Conservation (phyloP, 2,888 invertebrate species). For the Hypomecis atomaria region DNA sequence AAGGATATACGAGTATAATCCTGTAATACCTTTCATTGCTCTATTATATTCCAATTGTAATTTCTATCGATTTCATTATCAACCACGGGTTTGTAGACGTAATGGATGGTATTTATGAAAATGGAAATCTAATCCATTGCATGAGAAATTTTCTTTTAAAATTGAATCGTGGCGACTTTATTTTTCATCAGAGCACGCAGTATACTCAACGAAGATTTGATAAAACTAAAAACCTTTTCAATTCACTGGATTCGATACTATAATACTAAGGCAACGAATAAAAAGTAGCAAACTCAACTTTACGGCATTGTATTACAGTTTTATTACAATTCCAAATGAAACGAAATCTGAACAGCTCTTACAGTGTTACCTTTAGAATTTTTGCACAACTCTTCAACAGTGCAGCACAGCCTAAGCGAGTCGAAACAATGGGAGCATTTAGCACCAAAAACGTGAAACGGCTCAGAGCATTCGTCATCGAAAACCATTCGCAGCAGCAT, state of each 20-base stretch:
- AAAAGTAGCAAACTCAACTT: too few relatives aligned
- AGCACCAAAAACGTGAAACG: constrained; percentile 77
- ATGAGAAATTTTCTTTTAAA: neutral
- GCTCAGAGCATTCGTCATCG: constrained; percentile 79
- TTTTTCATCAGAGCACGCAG: neutral
- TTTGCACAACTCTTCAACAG: constrained; percentile 47
- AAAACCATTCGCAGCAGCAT: constrained; percentile 78
- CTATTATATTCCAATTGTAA: constrained; percentile 48
- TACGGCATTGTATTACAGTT: neutral
- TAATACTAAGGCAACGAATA: too few relatives aligned
- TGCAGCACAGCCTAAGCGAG: constrained; percentile 49
- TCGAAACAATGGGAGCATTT: constrained; percentile 79
- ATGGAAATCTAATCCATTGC: neutral
- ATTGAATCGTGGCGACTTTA: neutral
- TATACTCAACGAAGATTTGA: too few relatives aligned
- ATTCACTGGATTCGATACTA: too few relatives aligned
- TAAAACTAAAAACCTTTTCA: too few relatives aligned
- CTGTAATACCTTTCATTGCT: constrained; percentile 57
- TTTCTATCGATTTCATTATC: constrained; percentile 39
- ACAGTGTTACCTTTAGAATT: constrained; percentile 46
- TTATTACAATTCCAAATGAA: constrained; percentile 14
- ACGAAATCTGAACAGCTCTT: constrained; percentile 5
- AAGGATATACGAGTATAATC: constrained; percentile 47
- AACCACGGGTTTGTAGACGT: constrained; percentile 7
- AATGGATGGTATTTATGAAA: constrained; percentile 7